Evolutionary conservation across 1,140 invertebrate species (phyloP).

Genomic region (Atta cephalotes): DNA sequence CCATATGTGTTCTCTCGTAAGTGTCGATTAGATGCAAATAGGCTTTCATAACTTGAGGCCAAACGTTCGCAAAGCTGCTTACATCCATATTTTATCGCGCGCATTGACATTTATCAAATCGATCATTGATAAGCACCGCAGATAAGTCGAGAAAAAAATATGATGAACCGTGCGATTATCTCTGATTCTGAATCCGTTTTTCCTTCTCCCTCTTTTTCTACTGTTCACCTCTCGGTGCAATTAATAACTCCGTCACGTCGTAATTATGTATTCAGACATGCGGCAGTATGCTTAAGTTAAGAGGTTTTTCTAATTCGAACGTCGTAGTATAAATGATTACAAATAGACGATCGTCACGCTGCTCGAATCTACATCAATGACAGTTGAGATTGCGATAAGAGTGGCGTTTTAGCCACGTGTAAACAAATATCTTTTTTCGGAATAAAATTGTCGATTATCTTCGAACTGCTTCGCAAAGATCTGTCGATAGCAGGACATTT

Average conservation of each 20-base stretch:
- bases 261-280: slow-evolving; percentile 63
- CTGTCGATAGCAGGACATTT: slow-evolving; percentile 2
- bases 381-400: slow-evolving; percentile 54
- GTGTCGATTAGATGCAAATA: slow-evolving; percentile 18
- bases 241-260: slow-evolving; percentile 69
- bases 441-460: neutral
- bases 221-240: slow-evolving; percentile 42
- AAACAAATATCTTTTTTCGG: slow-evolving; percentile 45
- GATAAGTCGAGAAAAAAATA: slow-evolving; percentile 38
- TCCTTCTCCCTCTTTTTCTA: neutral
- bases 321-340: slow-evolving; percentile 39
- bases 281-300: slow-evolving; percentile 34
- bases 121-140: slow-evolving; percentile 51
- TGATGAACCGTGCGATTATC: neutral
- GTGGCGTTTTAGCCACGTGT: neutral
- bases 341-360: slow-evolving; percentile 53
- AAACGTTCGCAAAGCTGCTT: slow-evolving; percentile 2
- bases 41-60: slow-evolving; percentile 32
- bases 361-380: slow-evolving; percentile 38
- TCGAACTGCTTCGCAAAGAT: neutral
- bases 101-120: slow-evolving; percentile 61
- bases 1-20: slow-evolving; percentile 13
- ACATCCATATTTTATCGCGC: slow-evolving; percentile 47
- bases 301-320: slow-evolving; percentile 66
- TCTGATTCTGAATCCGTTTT: slow-evolving; percentile 19